Conservation (phyloP, 92 coral and sea anemone species). For the Virgularia gustaviana region DNA sequence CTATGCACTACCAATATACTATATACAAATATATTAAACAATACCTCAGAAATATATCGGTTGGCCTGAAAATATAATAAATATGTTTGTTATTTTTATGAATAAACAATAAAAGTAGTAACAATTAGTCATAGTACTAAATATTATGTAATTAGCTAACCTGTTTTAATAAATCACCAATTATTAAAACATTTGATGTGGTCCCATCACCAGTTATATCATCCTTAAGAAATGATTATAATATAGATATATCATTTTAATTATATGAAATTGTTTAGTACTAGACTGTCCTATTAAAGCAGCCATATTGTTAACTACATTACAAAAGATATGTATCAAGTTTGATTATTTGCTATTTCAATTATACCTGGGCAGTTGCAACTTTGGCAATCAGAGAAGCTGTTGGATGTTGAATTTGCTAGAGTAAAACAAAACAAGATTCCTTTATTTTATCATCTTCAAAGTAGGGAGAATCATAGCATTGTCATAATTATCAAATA, state of each 20-base stretch:
- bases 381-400: conserved; percentile 99
- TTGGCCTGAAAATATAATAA: conserved; percentile 60
- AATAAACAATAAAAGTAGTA: not conserved
- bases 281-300: not conserved
- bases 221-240: conserved; percentile 56
- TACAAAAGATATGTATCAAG: not conserved
- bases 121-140: not conserved
- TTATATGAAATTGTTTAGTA: not conserved
- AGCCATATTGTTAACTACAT: not conserved
- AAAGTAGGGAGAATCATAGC: too few relatives aligned
- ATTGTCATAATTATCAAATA: too few relatives aligned
- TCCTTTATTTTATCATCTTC: not conserved
- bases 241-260: not conserved
- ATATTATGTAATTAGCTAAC: conserved; percentile 30
- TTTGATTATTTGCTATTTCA: too few relatives aligned
- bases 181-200: conserved; percentile 94
- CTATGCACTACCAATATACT: not conserved
- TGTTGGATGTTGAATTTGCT: conserved; percentile 99
- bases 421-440: not conserved
- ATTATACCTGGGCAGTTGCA: conserved; percentile 89
- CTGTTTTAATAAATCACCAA: conserved; percentile 92
- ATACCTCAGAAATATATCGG: conserved; percentile 87
- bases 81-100: not conserved
- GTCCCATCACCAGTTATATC: conserved; percentile 99
- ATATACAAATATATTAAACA: not conserved